Conservation (phyloP, 2,113 vertebrate species). For the Scytalopus superciliaris region DNA sequence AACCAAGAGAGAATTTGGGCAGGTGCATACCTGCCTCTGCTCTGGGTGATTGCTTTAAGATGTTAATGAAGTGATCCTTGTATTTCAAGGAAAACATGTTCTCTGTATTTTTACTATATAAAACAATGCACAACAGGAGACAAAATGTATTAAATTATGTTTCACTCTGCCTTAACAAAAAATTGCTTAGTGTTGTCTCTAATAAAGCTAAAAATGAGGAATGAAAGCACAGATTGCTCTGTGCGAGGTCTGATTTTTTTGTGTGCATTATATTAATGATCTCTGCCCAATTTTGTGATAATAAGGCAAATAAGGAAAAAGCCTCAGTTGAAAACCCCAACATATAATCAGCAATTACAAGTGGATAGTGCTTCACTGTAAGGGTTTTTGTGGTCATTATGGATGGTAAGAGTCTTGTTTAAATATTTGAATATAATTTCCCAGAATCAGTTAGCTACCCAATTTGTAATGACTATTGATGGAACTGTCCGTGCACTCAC, state of each 20-base stretch:
- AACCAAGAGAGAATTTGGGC: background rate
- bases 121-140: background rate
- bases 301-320: constrained; percentile 63
- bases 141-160: background rate
- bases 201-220: constrained; percentile 21
- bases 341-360: constrained; percentile 33
- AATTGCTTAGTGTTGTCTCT: constrained; percentile 32
- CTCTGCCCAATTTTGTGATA: constrained; percentile 55
- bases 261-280: constrained; percentile 49
- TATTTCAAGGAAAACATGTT: constrained; percentile 22
- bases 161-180: background rate
- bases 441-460: constrained; percentile 27
- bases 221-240: constrained; percentile 11
- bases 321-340: constrained; percentile 43
- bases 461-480: constrained; percentile 18
- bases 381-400: constrained; percentile 34
- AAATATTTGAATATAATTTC: constrained; percentile 64
- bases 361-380: constrained; percentile 8
- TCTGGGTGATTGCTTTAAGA: constrained; percentile 43
- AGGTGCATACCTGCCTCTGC: background rate
- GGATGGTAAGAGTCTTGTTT: constrained; percentile 40
- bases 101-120: background rate
- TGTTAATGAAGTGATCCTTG: constrained; percentile 38
- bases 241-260: background rate
- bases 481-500: background rate